Conservation (phyloP, 2,888 invertebrate species). For the Drosophila cyrtoloma region DNA sequence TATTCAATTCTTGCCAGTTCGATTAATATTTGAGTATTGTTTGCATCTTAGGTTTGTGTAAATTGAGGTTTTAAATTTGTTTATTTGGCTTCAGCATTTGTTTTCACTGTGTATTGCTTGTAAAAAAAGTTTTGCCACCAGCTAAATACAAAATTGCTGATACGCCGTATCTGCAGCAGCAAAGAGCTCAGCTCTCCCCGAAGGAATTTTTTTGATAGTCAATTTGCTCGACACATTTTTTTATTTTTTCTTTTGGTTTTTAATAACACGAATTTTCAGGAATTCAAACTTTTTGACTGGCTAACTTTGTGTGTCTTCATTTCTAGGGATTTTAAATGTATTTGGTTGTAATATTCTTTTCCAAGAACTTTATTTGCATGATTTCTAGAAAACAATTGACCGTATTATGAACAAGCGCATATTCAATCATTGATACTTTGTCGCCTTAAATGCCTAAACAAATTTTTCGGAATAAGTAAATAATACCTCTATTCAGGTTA, state of each 20-base stretch:
- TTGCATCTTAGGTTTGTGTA: slow-evolving; percentile 28
- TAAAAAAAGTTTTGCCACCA: not conserved
- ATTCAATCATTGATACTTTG: not conserved
- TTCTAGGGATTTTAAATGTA: not conserved
- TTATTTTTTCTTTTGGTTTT: slow-evolving; percentile 8
- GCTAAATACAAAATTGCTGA: not conserved
- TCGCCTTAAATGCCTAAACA: not conserved
- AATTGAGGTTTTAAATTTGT: slow-evolving; percentile 35
- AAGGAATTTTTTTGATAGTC: not conserved
- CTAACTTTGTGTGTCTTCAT: not conserved
- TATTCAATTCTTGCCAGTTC: slow-evolving; percentile 43
- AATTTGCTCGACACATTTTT: not conserved
- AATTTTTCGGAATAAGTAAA: not conserved
- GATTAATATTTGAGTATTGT: slow-evolving; percentile 65
- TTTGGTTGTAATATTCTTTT: not conserved
- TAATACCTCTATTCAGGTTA: not conserved
- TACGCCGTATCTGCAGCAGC: not conserved
- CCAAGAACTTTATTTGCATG: not conserved
- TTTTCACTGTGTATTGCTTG: not conserved
- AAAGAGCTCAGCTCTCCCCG: not conserved
- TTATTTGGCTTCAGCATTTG: slow-evolving; percentile 17
- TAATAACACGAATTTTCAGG: not conserved
- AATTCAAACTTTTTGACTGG: slow-evolving; percentile 13
- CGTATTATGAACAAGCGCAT: not conserved
- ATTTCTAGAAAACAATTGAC: not conserved